A percentile compares a stretch with the other conserved stretches of the same genome.
Evolutionary conservation across 2,888 invertebrate species (phyloP).

Genomic region (Galerucella pusilla): DNA sequence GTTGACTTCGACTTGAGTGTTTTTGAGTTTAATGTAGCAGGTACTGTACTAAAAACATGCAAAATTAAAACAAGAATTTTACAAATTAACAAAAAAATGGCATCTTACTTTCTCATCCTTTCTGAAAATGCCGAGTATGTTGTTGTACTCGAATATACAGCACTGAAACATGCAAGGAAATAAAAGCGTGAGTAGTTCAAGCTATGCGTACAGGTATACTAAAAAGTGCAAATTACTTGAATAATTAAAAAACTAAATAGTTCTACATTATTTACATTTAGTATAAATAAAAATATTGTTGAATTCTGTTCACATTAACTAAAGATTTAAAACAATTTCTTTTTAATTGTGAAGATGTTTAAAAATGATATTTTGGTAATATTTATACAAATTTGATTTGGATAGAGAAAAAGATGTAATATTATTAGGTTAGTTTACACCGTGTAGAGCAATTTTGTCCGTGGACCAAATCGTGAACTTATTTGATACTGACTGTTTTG

Average conservation of each 20-base stretch:
- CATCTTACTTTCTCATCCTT: slow-evolving; percentile 51
- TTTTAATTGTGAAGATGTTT: background rate
- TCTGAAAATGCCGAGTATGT: slow-evolving; percentile 41
- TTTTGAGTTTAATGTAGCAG: background rate
- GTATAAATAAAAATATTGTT: background rate
- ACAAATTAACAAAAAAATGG: background rate
- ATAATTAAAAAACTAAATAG: background rate
- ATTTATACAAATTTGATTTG: no score
- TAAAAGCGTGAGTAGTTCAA: slow-evolving; percentile 10
- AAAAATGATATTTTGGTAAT: no score
- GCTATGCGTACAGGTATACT: background rate
- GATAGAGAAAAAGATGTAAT: no score
- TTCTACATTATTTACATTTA: background rate
- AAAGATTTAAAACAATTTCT: background rate
- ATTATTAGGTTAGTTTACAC: no score
- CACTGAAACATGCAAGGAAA: slow-evolving; percentile 35
- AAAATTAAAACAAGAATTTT: slow-evolving; percentile 20
- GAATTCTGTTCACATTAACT: background rate
- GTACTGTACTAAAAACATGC: slow-evolving; percentile 31
- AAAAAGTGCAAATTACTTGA: background rate
- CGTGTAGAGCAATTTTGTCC: no score
- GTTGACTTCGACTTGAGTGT: slow-evolving; percentile 8
- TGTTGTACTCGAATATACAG: slow-evolving; percentile 1
- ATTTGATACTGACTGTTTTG: no score
- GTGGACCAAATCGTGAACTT: no score